Base-by-base conservation (phyloP, 2,888 invertebrate species). In the Ectemnius cavifrons region DNA sequence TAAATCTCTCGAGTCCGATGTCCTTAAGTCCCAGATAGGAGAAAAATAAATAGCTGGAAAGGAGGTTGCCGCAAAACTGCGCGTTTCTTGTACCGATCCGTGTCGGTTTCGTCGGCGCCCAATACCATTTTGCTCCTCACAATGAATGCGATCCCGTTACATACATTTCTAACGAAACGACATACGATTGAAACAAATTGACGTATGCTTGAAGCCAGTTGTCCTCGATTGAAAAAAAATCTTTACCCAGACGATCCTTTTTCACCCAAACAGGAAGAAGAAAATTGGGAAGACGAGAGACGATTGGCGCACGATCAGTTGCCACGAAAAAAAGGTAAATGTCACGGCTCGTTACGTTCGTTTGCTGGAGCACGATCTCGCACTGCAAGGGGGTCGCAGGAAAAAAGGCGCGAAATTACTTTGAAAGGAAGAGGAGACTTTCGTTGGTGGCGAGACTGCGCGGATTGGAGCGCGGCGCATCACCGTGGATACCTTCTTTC, bases 391-490 rank as follows among this genome's bases (percentile, higher is more conserved):
- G 23, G 71, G 72, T 68, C 56, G 81, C 63, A 72, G 75, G 71
- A 78, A 83, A 79, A 82, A 83, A 77, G 80, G 81, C 79, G 85
- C 80, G 85, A 84, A 87, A 85, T 86, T 85, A 85, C 86, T 88
- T 87, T 79, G 89, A 90, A 89, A 90, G 90, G 87, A 90, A 90
- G 87, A 89, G 89, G 85, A 85, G 81, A 90, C 90, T 90, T 90
- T 90, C 90, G 85, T 89, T 90, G 85, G 87, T 58, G 69, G 69
- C 14, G 11, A 63, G 61, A 37, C 46, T 4, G 49, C 28, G 60
- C 60, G 52, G 47, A 61, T 63, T 65, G 45, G 13, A 59, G 62
- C 16, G 56, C 62, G 60, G 66, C 16, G 70, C 57, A 68, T 37
- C 37, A 11, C 73, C 68, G 61, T 63, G 23, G 72, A 64, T 59